Evolutionary conservation across 2,113 vertebrate species (phyloP).

Genomic region (Catharus minimus): DNA sequence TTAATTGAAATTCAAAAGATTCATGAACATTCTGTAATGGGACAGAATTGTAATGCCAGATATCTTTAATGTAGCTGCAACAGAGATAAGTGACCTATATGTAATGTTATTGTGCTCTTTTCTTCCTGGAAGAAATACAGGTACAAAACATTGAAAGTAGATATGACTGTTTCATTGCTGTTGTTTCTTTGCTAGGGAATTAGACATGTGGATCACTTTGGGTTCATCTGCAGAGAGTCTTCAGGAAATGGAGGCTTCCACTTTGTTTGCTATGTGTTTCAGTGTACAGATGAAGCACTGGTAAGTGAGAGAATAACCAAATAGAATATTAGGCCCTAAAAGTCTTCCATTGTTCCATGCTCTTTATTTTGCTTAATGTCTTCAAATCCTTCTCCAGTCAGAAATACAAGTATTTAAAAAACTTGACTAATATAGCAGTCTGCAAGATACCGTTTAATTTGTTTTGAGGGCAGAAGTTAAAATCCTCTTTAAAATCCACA

Average conservation of each 20-base stretch:
- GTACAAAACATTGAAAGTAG: not conserved
- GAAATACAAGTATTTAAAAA: not conserved
- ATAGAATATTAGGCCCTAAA: not conserved
- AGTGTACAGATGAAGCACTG: conserved; percentile 93
- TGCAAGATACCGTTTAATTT: not conserved
- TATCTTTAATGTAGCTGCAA: not conserved
- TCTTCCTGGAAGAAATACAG: not conserved
- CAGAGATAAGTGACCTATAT: not conserved
- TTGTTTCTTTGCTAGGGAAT: conserved; percentile 83
- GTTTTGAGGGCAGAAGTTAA: not conserved
- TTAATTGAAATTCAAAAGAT: not conserved
- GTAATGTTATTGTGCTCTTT: not conserved
- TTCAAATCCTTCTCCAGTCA: not conserved
- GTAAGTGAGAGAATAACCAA: conserved; percentile 72
- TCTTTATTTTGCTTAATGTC: not conserved
- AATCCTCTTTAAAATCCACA: not conserved
- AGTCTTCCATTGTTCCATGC: not conserved
- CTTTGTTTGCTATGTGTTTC: conserved; percentile 96
- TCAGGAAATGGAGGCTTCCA: conserved; percentile 87
- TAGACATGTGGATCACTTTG: conserved; percentile 96
- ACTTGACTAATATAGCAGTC: not conserved
- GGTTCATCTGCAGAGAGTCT: conserved; percentile 96
- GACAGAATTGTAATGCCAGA: not conserved
- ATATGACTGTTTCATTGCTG: not conserved
- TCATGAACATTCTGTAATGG: not conserved